Evolutionary conservation across 64 coral and sea anemone genomes (phyloP).

Genomic region (Exaiptasia diaphana): DNA sequence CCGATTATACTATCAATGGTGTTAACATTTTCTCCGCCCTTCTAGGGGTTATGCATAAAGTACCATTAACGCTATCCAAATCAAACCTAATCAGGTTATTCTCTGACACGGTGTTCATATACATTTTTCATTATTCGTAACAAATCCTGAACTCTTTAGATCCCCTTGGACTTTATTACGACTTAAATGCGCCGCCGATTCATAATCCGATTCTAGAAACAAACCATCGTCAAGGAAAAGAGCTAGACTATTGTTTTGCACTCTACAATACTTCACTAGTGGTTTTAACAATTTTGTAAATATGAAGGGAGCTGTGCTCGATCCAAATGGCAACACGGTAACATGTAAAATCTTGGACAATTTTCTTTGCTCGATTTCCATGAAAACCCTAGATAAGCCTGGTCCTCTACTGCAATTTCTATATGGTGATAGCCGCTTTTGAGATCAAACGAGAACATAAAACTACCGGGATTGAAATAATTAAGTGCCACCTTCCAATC

Average conservation of each 20-base stretch:
- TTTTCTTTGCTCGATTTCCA: background rate
- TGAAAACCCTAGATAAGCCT: constrained; percentile 12
- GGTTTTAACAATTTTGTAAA: constrained; percentile 61
- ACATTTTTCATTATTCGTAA: constrained; percentile 26
- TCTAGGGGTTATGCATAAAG: constrained; percentile 10
- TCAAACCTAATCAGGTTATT: constrained; percentile 31
- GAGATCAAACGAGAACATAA: constrained; percentile 43
- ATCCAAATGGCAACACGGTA: constrained; percentile 40
- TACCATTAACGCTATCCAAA: background rate
- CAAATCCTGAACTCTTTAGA: constrained; percentile 2
- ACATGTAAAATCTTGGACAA: constrained; percentile 55
- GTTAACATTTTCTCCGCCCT: constrained; percentile 2
- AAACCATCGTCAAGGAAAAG: constrained; percentile 39
- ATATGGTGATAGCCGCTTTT: constrained; percentile 62
- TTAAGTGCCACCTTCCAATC: constrained; percentile 13
- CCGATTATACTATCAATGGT: constrained; percentile 1
- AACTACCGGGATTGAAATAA: constrained; percentile 7
- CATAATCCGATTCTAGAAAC: background rate
- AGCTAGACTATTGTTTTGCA: constrained; percentile 33
- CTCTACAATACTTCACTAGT: constrained; percentile 50
- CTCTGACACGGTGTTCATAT: constrained; percentile 18
- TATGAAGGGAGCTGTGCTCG: constrained; percentile 32
- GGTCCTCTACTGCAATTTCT: constrained; percentile 4
- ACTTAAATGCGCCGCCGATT: background rate
- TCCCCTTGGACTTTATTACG: constrained; percentile 8